A percentile compares a stretch with the other conserved stretches of the same genome.
Conservation (phyloP, 2,113 vertebrate genomes). For the Rousettus leschenaultii region DNA sequence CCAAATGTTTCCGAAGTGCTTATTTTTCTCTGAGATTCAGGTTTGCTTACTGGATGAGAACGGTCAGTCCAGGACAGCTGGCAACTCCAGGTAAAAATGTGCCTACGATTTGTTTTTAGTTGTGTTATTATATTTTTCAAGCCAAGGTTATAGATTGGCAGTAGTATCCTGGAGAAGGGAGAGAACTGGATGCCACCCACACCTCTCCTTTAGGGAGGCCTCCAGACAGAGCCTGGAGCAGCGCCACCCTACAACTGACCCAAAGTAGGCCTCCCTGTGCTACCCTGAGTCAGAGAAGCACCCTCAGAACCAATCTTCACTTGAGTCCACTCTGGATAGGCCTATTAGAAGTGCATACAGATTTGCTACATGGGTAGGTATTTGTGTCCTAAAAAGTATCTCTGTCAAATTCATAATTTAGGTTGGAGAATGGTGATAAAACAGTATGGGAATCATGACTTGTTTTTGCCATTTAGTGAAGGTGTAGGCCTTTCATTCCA, state of each 20-base stretch:
- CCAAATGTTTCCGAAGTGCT: slow-evolving; percentile 11
- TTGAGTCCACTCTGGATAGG: background rate
- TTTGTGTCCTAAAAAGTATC: background rate
- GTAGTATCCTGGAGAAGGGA: background rate
- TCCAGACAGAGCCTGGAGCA: background rate
- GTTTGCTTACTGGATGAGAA: slow-evolving; percentile 31
- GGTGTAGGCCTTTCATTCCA: background rate
- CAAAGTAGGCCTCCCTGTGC: background rate
- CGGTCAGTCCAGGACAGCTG: slow-evolving; percentile 50
- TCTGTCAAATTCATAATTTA: background rate
- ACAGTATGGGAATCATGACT: background rate
- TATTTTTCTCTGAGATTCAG: slow-evolving; percentile 43
- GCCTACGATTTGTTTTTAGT: slow-evolving; percentile 43
- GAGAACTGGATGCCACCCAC: background rate
- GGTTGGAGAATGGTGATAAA: background rate
- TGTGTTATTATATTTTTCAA: slow-evolving; percentile 38
- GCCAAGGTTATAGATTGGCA: slow-evolving; percentile 39
- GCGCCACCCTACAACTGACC: background rate
- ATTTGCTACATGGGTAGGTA: background rate
- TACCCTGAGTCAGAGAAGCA: background rate
- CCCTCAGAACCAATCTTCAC: background rate
- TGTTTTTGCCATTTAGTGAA: background rate
- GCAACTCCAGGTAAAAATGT: slow-evolving; percentile 33
- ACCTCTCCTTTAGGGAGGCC: background rate
- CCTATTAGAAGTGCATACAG: background rate